These are phyloP conservation scores for Sycophila texana DNA, from an alignment of 2,888 invertebrate genomes.

Conservation along the genomic window DNA sequence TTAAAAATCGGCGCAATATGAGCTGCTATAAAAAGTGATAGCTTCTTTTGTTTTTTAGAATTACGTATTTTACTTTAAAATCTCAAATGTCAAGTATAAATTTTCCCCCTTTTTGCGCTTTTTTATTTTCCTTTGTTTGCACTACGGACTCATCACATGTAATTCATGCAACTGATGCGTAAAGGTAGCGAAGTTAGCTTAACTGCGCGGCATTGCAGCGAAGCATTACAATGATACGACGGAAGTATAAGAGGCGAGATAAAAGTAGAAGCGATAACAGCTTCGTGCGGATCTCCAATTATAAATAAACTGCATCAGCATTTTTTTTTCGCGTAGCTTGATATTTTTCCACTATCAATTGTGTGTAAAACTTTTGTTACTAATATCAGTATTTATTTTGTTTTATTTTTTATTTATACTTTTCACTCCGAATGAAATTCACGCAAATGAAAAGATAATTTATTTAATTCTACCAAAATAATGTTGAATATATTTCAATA, in stretches of 20 bases:
- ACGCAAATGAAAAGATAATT: neutral
- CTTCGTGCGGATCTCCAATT: conserved; percentile 42
- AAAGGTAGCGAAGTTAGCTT: conserved; percentile 49
- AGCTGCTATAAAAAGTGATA: neutral
- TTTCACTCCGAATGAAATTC: neutral
- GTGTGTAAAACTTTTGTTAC: neutral
- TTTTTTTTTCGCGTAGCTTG: conserved; percentile 2
- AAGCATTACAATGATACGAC: conserved; percentile 46
- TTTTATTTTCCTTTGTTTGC: conserved; percentile 58
- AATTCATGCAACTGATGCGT: conserved; percentile 50
- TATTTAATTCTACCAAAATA: no score
- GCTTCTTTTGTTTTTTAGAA: neutral
- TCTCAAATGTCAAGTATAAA: conserved; percentile 34
- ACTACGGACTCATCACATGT: conserved; percentile 45
- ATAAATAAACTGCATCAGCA: conserved; percentile 34
- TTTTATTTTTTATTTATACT: no score
- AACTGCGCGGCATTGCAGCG: conserved; percentile 35
- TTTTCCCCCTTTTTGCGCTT: conserved; percentile 52
- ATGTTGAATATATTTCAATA: neutral
- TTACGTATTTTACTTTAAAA: conserved; percentile 24
- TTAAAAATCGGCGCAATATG: neutral
- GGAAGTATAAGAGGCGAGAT: conserved; percentile 51
- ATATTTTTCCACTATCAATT: neutral
- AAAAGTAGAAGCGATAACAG: conserved; percentile 47
- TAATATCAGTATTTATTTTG: neutral